phyloP scores from a whole-genome alignment of 2,888 invertebrate genomes.

The Cheilosia variabilis region DNA sequence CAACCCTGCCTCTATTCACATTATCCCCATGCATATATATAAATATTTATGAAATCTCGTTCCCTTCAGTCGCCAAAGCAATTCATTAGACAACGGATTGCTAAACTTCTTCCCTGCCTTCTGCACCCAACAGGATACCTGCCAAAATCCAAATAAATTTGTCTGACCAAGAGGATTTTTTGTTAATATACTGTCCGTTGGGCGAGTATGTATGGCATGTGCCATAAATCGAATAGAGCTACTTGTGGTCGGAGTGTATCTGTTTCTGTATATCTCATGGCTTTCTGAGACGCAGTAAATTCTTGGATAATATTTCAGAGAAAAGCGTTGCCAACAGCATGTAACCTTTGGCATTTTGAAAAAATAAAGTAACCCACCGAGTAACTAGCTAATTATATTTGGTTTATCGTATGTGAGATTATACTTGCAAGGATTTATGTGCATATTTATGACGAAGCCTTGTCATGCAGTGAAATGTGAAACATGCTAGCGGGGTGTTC shows the following conservation, averaged over 20 bases:
- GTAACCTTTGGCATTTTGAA: background rate
- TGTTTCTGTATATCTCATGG: background rate
- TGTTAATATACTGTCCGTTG: background rate
- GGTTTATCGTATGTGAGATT: background rate
- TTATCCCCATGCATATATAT: no score
- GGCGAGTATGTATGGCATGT: background rate
- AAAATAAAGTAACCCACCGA: background rate
- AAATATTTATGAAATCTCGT: conserved; percentile 21
- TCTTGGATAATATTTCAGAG: conserved; percentile 6
- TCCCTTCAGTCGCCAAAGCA: background rate
- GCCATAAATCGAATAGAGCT: conserved; percentile 32
- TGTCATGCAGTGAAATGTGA: background rate
- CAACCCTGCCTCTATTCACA: no score
- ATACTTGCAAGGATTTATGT: background rate
- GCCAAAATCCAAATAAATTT: conserved; percentile 1
- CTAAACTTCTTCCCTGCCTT: background rate
- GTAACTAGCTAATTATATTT: conserved; percentile 21
- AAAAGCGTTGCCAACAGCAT: conserved; percentile 6
- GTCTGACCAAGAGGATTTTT: background rate
- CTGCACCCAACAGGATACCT: background rate
- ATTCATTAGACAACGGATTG: conserved; percentile 10
- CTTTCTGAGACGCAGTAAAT: background rate
- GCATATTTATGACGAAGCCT: conserved; percentile 8
- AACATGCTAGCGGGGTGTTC: background rate
- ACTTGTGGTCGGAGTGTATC: background rate